A percentile compares a stretch with the other conserved stretches of the same genome.
These are phyloP conservation scores for Orbicella faveolata DNA, from an alignment of 64 coral and sea anemone genomes.

Conservation along the genomic window DNA sequence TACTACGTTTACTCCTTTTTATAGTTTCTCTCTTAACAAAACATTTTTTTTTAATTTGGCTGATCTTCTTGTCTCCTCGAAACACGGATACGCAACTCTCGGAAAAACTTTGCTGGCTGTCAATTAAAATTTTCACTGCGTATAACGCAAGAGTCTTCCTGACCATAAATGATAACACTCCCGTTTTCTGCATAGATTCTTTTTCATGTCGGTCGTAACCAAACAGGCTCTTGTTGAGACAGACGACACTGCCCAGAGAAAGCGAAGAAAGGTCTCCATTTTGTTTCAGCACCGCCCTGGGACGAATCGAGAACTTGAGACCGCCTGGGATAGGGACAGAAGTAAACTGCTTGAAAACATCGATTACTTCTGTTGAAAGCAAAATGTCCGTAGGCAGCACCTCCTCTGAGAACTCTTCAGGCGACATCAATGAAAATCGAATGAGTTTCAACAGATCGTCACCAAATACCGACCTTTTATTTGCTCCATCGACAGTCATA, in stretches of 20 bases:
- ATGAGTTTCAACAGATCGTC: background rate
- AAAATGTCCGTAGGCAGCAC: background rate
- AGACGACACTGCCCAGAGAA: too few species aligned
- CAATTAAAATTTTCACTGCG: background rate
- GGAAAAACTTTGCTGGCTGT: too few species aligned
- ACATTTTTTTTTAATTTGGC: too few species aligned
- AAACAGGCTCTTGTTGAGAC: background rate
- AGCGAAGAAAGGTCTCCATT: too few species aligned
- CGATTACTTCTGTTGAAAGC: background rate
- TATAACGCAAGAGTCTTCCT: background rate
- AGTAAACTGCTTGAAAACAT: background rate
- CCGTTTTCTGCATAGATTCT: background rate
- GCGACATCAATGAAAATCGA: conserved; percentile 10
- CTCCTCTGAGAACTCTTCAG: background rate
- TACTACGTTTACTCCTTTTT: too few species aligned
- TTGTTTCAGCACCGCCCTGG: too few species aligned
- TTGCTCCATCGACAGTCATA: background rate
- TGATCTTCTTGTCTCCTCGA: background rate
- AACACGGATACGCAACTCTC: too few species aligned
- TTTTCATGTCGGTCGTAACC: too few species aligned
- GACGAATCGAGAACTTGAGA: background rate
- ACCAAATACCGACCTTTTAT: background rate
- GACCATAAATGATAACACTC: background rate
- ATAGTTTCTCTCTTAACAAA: too few species aligned
- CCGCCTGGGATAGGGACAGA: background rate